phyloP scores from a whole-genome alignment of 1,140 invertebrate species.

The Tenebrio molitor region DNA sequence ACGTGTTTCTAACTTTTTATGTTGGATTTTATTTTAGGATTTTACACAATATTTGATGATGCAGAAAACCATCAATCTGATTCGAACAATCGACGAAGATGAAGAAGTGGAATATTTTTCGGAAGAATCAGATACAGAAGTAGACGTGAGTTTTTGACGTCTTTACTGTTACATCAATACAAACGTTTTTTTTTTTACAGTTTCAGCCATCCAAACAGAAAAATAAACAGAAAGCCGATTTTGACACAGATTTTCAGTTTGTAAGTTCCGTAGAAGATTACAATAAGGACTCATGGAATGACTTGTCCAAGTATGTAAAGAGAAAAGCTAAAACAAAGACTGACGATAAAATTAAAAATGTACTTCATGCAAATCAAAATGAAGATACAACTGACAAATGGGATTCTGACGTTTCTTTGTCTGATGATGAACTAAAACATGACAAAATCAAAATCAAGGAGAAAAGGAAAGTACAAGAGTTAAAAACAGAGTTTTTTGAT shows the following conservation, averaged over 20 bases:
- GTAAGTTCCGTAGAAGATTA: conserved; percentile 80
- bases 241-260: conserved; percentile 83
- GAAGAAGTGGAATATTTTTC: conserved; percentile 83
- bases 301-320: conserved; percentile 79
- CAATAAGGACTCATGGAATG: conserved; percentile 88
- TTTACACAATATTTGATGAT: no score
- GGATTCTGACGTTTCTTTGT: conserved; percentile 69
- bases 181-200: conserved; percentile 68
- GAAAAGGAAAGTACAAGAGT: conserved; percentile 6
- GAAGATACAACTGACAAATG: conserved; percentile 66
- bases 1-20: no score
- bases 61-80: conserved; percentile 67
- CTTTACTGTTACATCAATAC: no score
- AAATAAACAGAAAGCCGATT: conserved; percentile 68
- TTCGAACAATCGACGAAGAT: conserved; percentile 84
- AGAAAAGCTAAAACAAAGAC: conserved; percentile 77
- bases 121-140: conserved; percentile 66
- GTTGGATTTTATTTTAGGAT: no score
- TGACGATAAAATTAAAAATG: conserved; percentile 87
- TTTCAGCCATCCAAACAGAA: conserved; percentile 85
- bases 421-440: conserved; percentile 80
- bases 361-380: conserved; percentile 74
- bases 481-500: neutral
- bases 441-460: conserved; percentile 74
- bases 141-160: conserved; percentile 34